Percentiles rank a stretch among this genome's conserved stretches.
Conservation (phyloP, 2,888 invertebrate genomes). For the Apodemia duryi region DNA sequence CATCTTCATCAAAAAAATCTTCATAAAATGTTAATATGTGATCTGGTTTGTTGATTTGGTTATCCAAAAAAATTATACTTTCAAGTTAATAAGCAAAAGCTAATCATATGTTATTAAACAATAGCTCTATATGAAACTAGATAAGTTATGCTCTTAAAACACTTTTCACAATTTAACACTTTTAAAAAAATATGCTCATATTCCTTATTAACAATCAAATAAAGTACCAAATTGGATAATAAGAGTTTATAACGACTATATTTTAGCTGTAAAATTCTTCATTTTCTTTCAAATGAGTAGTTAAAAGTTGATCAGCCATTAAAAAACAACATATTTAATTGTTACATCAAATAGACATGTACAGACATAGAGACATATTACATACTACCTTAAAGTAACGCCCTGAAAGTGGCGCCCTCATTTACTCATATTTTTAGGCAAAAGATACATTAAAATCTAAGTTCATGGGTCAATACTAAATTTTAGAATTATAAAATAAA, state of each 20-base stretch:
- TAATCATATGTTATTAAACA: neutral
- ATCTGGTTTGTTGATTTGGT: too few relatives aligned
- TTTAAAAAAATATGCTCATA: constrained; percentile 11
- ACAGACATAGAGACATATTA: neutral
- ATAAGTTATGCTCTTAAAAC: neutral
- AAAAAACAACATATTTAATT: constrained; percentile 17
- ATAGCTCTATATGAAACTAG: neutral
- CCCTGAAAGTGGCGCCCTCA: too few relatives aligned
- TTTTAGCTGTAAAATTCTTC: constrained; percentile 9
- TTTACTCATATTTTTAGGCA: too few relatives aligned
- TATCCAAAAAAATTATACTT: too few relatives aligned
- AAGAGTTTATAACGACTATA: neutral
- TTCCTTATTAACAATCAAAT: constrained; percentile 7
- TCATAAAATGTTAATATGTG: too few relatives aligned
- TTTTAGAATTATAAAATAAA: too few relatives aligned
- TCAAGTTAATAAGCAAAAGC: too few relatives aligned
- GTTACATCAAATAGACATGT: constrained; percentile 18
- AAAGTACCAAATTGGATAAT: constrained; percentile 16
- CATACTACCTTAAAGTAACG: too few relatives aligned
- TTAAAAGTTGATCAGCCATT: constrained; percentile 3
- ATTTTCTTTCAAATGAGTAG: neutral
- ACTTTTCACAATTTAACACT: constrained; percentile 4
- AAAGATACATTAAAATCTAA: too few relatives aligned
- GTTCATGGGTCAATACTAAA: too few relatives aligned
- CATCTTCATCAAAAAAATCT: too few relatives aligned